Conservation (phyloP, 2,113 vertebrate species). For the Misgurnus mizolepis region DNA sequence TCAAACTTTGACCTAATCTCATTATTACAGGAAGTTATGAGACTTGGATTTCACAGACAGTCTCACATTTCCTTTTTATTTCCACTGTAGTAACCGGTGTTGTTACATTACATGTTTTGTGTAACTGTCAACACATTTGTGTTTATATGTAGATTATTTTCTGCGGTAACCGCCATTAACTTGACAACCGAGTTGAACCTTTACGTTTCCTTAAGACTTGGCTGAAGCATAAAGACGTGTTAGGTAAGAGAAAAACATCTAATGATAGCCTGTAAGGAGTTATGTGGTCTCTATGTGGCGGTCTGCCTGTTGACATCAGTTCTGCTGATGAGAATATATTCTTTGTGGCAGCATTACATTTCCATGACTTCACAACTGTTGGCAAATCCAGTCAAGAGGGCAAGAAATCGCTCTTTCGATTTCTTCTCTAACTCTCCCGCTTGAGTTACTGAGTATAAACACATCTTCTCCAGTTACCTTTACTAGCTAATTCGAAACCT, state of each 20-base stretch:
- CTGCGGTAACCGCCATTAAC: neutral
- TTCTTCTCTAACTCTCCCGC: conserved; percentile 32
- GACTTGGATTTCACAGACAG: no score
- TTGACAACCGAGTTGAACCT: neutral
- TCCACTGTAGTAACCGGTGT: no score
- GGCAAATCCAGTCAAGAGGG: conserved; percentile 58
- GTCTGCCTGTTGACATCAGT: conserved; percentile 56
- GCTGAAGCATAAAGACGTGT: conserved; percentile 16
- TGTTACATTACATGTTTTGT: no score
- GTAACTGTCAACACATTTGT: no score
- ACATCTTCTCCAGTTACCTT: conserved; percentile 52
- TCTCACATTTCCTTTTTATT: no score
- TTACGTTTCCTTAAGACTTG: neutral
- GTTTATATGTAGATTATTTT: no score
- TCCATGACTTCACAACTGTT: conserved; percentile 65
- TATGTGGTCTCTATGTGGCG: neutral
- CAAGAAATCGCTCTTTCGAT: conserved; percentile 21
- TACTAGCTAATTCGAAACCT: conserved; percentile 4
- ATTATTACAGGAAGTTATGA: no score
- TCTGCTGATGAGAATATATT: conserved; percentile 64
- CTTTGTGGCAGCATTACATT: conserved; percentile 64
- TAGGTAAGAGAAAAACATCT: conserved; percentile 15
- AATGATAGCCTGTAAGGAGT: neutral
- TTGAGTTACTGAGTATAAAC: conserved; percentile 60
- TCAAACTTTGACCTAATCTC: no score